phyloP scores from a whole-genome alignment of 2,113 vertebrate species.

The Lagopus muta region DNA sequence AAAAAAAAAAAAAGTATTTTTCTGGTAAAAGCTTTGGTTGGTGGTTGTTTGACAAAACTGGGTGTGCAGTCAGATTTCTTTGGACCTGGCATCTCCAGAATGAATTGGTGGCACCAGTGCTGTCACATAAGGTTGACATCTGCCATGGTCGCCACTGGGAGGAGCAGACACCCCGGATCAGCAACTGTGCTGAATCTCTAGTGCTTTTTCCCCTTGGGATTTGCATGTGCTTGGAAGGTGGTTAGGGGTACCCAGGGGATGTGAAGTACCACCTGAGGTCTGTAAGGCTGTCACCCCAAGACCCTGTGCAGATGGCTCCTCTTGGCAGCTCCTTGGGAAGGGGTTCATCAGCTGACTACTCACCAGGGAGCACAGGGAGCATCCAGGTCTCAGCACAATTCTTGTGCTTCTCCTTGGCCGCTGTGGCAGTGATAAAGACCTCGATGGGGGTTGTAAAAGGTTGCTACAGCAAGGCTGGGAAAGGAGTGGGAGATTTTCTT shows the following conservation, averaged over 20 bases:
- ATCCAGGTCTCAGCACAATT: fast-evolving
- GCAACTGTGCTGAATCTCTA: not conserved
- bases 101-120: not conserved
- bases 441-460: not conserved
- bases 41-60: not conserved
- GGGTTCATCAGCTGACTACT: not conserved
- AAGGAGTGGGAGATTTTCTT: not conserved
- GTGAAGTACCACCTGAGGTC: not conserved
- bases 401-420: not conserved
- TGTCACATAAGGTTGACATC: not conserved
- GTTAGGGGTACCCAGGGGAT: not conserved
- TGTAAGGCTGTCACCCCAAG: fast-evolving
- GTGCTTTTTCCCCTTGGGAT: fast-evolving
- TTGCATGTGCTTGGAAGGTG: not conserved
- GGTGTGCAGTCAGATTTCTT: not conserved
- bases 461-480: not conserved
- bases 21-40: conserved; percentile 2
- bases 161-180: not conserved
- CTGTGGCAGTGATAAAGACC: not conserved
- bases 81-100: not conserved
- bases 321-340: not conserved
- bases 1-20: not conserved
- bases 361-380: fast-evolving
- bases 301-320: not conserved
- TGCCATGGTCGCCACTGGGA: not conserved